These are phyloP conservation scores for Montipora sp. DNA, from an alignment of 64 coral and sea anemone genomes.

Conservation along the genomic window DNA sequence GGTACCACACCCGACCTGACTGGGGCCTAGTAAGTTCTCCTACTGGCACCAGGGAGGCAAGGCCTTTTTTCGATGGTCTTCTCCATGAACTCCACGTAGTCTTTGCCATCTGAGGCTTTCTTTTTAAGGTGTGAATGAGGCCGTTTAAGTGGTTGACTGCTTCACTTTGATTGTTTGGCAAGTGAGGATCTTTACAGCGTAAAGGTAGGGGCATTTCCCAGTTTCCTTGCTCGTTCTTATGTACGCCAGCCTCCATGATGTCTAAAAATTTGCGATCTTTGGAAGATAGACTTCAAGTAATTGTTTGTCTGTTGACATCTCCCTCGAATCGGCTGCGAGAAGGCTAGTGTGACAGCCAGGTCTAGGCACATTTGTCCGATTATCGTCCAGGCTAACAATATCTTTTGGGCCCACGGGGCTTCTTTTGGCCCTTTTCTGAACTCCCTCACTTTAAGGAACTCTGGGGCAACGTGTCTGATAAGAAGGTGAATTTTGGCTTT, in stretches of 20 bases:
- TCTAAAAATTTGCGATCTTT: constrained; percentile 38
- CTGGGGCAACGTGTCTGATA: constrained; percentile 6
- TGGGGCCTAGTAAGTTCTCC: too few species aligned
- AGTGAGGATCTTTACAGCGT: not conserved
- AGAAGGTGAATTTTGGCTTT: not conserved
- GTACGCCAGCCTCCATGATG: not conserved
- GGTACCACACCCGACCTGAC: not conserved
- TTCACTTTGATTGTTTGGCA: constrained; percentile 40
- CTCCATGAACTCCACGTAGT: constrained; percentile 51
- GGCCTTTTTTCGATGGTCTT: constrained; percentile 29
- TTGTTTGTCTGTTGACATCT: not conserved
- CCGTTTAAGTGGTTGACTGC: constrained; percentile 35
- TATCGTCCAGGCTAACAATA: constrained; percentile 20
- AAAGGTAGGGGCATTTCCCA: constrained; percentile 53
- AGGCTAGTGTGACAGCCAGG: constrained; percentile 4
- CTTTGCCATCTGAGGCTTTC: constrained; percentile 29
- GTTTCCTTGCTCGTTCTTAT: constrained; percentile 5
- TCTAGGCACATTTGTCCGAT: not conserved
- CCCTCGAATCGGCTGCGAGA: not conserved
- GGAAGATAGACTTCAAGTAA: not conserved
- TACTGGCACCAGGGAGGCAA: constrained; percentile 4
- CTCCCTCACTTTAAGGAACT: too few species aligned
- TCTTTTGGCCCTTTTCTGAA: constrained; percentile 21
- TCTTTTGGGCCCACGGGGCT: constrained; percentile 5
- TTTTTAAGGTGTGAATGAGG: constrained; percentile 3